These are phyloP conservation scores for Phaetusa simplex DNA, from an alignment of 2,113 vertebrate genomes.

Conservation along the genomic window DNA sequence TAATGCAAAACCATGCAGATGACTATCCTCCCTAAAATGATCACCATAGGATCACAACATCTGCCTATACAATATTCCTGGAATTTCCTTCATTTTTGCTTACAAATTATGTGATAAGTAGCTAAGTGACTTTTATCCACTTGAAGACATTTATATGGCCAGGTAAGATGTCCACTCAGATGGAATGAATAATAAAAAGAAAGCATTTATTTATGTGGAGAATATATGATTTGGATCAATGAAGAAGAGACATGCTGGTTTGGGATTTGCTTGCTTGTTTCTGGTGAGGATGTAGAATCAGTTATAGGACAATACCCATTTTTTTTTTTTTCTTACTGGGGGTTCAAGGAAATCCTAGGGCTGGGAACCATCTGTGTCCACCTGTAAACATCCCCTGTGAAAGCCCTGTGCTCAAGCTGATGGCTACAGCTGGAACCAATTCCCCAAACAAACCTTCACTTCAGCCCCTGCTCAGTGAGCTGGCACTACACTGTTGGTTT, in stretches of 20 bases:
- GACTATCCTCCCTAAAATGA: neutral
- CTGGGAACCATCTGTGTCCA: neutral
- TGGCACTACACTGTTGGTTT: neutral
- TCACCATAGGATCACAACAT: fast-evolving
- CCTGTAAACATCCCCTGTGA: neutral
- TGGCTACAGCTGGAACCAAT: neutral
- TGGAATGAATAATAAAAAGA: neutral
- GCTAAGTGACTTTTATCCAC: neutral
- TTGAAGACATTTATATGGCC: neutral
- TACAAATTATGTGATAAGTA: neutral
- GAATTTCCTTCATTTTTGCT: neutral
- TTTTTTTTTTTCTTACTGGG: neutral
- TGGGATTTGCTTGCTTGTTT: neutral
- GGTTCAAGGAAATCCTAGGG: neutral
- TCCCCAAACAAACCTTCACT: neutral
- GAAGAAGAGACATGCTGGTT: neutral
- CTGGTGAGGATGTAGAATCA: neutral
- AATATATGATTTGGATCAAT: neutral
- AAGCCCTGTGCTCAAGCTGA: neutral
- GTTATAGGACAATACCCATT: fast-evolving
- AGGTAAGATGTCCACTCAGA: neutral
- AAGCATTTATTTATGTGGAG: neutral
- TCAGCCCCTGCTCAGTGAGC: neutral
- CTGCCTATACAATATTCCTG: neutral
- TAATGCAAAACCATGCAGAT: neutral